These are phyloP conservation scores for Luscinia luscinia DNA, from an alignment of 2,797 vertebrate species.

Conservation along the genomic window DNA sequence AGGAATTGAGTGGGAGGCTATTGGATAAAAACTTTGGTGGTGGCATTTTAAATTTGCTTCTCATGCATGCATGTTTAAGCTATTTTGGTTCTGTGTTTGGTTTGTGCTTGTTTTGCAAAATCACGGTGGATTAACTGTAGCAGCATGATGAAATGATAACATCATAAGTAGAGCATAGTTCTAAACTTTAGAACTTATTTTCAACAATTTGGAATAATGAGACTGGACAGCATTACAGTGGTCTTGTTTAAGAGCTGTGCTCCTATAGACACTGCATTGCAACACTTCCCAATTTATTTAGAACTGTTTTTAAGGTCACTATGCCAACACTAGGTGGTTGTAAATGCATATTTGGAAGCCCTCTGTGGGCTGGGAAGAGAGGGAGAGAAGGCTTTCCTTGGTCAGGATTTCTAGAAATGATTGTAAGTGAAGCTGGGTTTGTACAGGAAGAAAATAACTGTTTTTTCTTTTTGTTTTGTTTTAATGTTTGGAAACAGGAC, in stretches of 20 bases:
- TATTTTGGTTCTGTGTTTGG: background rate
- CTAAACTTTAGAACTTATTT: background rate
- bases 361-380: background rate
- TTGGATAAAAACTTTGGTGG: background rate
- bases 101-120: background rate
- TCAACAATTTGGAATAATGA: background rate
- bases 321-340: background rate
- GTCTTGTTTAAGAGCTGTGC: background rate
- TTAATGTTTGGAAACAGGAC: background rate
- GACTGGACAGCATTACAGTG: background rate
- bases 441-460: background rate
- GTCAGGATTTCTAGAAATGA: conserved; percentile 14
- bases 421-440: background rate
- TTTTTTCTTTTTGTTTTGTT: too few relatives aligned
- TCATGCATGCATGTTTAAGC: background rate
- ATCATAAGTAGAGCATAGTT: background rate
- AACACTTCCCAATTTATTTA: background rate
- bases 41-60: background rate
- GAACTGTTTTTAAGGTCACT: background rate
- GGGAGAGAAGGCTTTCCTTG: background rate
- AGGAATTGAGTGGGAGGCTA: background rate
- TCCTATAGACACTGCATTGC: background rate
- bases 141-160: background rate
- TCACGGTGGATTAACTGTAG: background rate
- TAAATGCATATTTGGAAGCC: background rate